Evolutionary conservation across 2,888 invertebrate genomes (phyloP).

Genomic region (Seira ritae): DNA sequence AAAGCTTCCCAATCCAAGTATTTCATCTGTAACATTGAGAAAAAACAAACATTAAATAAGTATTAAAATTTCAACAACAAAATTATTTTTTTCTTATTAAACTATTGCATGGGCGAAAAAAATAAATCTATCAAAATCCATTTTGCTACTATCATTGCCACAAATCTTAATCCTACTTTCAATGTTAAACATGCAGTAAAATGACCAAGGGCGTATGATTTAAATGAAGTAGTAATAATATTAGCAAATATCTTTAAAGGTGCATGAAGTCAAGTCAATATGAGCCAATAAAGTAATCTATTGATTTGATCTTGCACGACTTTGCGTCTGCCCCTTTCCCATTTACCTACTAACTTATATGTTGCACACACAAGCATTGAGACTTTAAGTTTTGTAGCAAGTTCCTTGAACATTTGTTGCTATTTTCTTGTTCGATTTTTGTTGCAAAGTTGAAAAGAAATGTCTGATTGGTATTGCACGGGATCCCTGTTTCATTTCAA

Average conservation of each 20-base stretch:
- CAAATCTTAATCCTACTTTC: no score
- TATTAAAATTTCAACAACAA: not conserved
- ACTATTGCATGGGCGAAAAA: no score
- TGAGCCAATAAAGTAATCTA: slow-evolving; percentile 35
- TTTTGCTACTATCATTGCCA: slow-evolving; percentile 22
- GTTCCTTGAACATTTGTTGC: not conserved
- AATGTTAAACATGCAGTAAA: slow-evolving; percentile 2
- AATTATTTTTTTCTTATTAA: no score
- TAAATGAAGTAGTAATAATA: slow-evolving; percentile 39
- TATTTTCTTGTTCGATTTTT: not conserved
- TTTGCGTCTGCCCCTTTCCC: slow-evolving; percentile 35
- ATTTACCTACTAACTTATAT: slow-evolving; percentile 27
- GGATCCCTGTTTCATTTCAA: no score
- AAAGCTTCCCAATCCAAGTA: slow-evolving; percentile 68
- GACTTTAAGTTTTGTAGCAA: slow-evolving; percentile 15
- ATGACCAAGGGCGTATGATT: slow-evolving; percentile 36
- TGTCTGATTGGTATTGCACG: no score
- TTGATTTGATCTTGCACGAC: slow-evolving; percentile 39
- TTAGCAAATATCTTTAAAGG: not conserved
- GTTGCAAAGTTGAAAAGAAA: no score
- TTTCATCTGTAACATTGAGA: slow-evolving; percentile 66
- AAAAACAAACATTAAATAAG: slow-evolving; percentile 4
- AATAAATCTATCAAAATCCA: no score
- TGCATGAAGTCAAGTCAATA: no score
- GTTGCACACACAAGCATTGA: slow-evolving; percentile 5